Base-by-base conservation (phyloP, 2,113 vertebrate species). In the Oryzias melastigma region DNA sequence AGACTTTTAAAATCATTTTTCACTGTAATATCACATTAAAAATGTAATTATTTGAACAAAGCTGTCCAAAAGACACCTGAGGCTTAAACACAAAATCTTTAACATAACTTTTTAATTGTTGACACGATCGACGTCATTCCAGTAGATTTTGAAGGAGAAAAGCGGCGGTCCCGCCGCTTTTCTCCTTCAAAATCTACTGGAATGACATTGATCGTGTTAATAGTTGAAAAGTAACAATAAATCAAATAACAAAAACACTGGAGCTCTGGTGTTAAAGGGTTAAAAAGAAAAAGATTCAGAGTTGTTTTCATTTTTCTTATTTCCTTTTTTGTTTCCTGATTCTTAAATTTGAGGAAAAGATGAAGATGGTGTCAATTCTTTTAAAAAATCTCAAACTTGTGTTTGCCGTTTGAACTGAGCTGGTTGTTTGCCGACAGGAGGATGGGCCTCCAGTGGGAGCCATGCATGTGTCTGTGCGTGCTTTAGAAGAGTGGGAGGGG, bases 401-500 rank as follows among this genome's bases (percentile, higher is more conserved):
- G 56, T 10, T 14, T 24, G 50, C 20, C 5, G 68, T 62, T 78
- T 78, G 71, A 56, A 70, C 64, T 50, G 55, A 25, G 25, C 25
- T 20, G 29, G 50, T 59, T 80, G 46, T 27, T 40, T 51, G n/a
- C 40, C 58, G n/a, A 73, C 55, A 55, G 67, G 44, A 71, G 76
- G 82, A 64, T 50, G 62, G 58, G 52, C 57, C 75, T 46, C 41
- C 58, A 13, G 41, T 63, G 56, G 60, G 7, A 4, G 7, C 15
- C 17, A 68, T 19, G 66, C 55, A 52, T 61, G 50, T 52, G 65
- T 43, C 57, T 41, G 61, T 47, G 70, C 51, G 58, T 47, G 50
- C 19, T 50, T 1, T 45, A 24, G 18, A 46, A 6, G 61, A 55
- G 71, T 77, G 78, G 82, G 83, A 71, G 85, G 78, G 77, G 73